Conservation (phyloP, 1,140 invertebrate genomes). For the Zelostemma sp. region DNA sequence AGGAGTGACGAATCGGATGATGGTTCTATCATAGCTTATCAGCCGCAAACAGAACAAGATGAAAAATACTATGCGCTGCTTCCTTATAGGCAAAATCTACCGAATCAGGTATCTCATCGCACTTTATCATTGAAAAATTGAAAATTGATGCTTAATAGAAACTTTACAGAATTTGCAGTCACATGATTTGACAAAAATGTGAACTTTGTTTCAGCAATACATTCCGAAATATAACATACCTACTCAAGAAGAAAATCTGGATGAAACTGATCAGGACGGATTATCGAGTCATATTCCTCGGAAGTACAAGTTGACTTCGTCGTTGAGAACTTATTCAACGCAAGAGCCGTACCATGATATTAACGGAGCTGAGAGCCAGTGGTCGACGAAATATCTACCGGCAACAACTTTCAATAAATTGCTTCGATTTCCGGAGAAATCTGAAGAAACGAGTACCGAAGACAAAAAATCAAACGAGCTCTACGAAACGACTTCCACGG, state of each 20-base stretch:
- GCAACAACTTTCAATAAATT: slow-evolving; percentile 69
- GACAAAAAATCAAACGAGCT: slow-evolving; percentile 19
- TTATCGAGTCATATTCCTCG: slow-evolving; percentile 28
- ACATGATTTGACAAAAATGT: background rate
- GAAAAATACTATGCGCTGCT: slow-evolving; percentile 35
- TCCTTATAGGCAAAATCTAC: slow-evolving; percentile 13
- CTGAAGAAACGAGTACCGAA: slow-evolving; percentile 16
- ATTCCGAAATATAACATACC: slow-evolving; percentile 6
- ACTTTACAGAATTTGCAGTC: no score
- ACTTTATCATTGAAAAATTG: no score
- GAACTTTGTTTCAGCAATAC: background rate
- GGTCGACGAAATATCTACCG: slow-evolving; percentile 74
- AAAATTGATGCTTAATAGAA: no score
- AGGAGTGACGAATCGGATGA: slow-evolving; percentile 53
- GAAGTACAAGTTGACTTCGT: slow-evolving; percentile 38
- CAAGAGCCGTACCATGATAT: slow-evolving; percentile 51
- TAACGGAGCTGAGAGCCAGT: slow-evolving; percentile 72
- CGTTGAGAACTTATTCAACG: slow-evolving; percentile 33
- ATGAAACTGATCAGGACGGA: slow-evolving; percentile 55
- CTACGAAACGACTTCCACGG: slow-evolving; percentile 60
- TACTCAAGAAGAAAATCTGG: slow-evolving; percentile 25
- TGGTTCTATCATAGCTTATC: slow-evolving; percentile 55
- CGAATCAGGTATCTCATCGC: slow-evolving; percentile 45
- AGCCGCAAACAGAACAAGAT: slow-evolving; percentile 10
- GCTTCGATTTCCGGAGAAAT: slow-evolving; percentile 49